Evolutionary conservation across 2,797 vertebrate species (phyloP).

Genomic region (Balearica regulorum): DNA sequence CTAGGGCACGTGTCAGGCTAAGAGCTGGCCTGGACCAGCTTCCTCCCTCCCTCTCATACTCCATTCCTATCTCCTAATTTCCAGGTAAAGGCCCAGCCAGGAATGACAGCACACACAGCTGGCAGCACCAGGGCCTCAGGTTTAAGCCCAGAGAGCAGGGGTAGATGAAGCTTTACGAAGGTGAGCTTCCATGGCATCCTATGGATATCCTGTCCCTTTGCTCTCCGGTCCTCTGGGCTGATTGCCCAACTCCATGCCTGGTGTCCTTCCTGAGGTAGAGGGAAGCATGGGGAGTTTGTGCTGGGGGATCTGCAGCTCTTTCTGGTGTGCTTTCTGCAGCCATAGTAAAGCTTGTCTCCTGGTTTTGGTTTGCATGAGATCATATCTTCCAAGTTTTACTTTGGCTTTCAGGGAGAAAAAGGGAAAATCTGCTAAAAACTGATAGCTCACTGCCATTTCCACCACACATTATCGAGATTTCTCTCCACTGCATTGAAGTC

Average conservation of each 20-base stretch:
- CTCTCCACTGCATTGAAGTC: background rate
- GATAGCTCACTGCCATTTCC: background rate
- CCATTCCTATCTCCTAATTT: background rate
- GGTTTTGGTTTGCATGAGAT: background rate
- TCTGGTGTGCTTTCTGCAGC: background rate
- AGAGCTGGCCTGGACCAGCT: background rate
- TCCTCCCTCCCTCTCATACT: background rate
- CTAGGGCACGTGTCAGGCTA: background rate
- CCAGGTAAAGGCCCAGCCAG: background rate
- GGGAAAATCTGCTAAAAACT: background rate
- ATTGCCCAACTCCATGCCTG: background rate
- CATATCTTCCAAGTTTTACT: background rate
- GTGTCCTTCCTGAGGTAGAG: background rate
- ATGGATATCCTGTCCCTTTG: background rate
- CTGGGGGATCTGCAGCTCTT: background rate
- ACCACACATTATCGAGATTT: background rate
- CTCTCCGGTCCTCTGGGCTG: rapidly evolving
- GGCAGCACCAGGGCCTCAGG: background rate
- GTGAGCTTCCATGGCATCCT: background rate
- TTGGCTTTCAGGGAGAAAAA: background rate
- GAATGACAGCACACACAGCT: background rate
- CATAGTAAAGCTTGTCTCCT: background rate
- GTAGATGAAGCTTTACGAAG: rapidly evolving
- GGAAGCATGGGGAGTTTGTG: rapidly evolving
- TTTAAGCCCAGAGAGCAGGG: background rate